Evolutionary conservation across 2,113 vertebrate species (phyloP).

Genomic region (Myiozetetes cayanensis): DNA sequence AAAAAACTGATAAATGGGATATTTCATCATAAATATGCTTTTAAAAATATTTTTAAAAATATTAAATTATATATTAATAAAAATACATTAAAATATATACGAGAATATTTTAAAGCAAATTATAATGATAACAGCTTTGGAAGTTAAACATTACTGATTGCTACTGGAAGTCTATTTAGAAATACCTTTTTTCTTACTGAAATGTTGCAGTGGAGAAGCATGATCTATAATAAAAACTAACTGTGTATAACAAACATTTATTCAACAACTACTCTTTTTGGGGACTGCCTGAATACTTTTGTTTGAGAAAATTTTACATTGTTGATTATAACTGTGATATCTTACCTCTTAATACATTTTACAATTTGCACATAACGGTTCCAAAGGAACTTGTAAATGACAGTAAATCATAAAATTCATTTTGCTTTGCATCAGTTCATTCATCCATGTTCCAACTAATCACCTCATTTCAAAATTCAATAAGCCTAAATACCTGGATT

Average conservation of each 20-base stretch:
- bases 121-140: not conserved
- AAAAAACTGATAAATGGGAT: not conserved
- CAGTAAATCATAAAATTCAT: conserved; percentile 87
- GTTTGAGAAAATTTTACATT: conserved; percentile 66
- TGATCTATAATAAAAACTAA: conserved; percentile 73
- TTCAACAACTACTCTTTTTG: conserved; percentile 73
- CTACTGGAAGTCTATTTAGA: not conserved
- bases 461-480: conserved; percentile 87
- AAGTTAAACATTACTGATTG: not conserved
- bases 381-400: conserved; percentile 75
- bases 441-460: conserved; percentile 80
- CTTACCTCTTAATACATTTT: conserved; percentile 76
- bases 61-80: no score
- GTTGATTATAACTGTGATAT: conserved; percentile 76
- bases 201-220: conserved; percentile 30
- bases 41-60: not conserved
- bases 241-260: conserved; percentile 65
- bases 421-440: conserved; percentile 81
- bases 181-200: not conserved
- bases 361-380: conserved; percentile 78
- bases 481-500: conserved; percentile 88
- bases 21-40: not conserved
- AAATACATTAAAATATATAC: not conserved
- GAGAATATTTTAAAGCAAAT: not conserved
- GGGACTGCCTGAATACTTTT: conserved; percentile 40